Percentiles rank a stretch among this genome's conserved stretches.
phyloP scores from a whole-genome alignment of 2,797 vertebrate genomes.

The Sitta carolinensis region DNA sequence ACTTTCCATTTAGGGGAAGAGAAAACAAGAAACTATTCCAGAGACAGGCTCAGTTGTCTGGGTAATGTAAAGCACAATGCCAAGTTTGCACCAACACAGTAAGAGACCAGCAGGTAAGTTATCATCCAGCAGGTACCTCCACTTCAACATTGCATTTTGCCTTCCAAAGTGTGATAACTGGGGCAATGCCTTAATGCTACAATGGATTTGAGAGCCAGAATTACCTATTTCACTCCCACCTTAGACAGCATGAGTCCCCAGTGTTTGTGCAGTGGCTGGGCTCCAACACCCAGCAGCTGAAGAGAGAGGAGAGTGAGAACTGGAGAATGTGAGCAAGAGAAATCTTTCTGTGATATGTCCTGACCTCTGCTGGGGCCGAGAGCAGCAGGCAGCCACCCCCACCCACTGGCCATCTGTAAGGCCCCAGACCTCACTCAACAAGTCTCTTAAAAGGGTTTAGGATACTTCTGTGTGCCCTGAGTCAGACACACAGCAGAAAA shows the following conservation, averaged over 20 bases:
- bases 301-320: background rate
- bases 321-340: background rate
- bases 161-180: background rate
- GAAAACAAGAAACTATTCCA: background rate
- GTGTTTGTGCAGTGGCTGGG: background rate
- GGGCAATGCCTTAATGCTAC: background rate
- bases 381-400: background rate
- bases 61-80: background rate
- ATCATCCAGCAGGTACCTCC: background rate
- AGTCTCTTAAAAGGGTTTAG: background rate
- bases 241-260: background rate
- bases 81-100: background rate
- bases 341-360: background rate
- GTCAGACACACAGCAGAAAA: background rate
- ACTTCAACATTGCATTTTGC: background rate
- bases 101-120: background rate
- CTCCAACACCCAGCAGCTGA: background rate
- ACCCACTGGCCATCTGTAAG: background rate
- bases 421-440: rapidly evolving
- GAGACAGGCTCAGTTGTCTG: background rate
- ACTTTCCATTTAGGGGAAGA: background rate
- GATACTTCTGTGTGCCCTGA: background rate
- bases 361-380: background rate
- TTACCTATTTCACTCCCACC: background rate
- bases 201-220: background rate